Evolutionary conservation across 53 echinoderm and acorn worm genomes (phyloP).

Genomic region (Pentamera pediparva): DNA sequence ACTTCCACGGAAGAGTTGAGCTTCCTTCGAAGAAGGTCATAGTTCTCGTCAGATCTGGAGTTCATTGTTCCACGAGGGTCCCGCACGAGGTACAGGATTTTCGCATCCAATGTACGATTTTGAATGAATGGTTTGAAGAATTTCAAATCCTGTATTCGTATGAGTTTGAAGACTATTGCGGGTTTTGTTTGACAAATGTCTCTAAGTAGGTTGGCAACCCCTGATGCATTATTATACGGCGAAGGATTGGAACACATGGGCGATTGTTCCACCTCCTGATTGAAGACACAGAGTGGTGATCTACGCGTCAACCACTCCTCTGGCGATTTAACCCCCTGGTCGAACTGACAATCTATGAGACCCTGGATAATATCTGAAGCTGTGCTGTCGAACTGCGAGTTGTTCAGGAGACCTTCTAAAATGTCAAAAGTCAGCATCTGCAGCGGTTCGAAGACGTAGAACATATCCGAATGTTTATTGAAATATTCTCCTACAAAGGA

Average conservation of each 20-base stretch:
- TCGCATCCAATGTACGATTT: slow-evolving; percentile 35
- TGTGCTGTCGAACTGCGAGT: neutral
- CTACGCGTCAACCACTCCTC: slow-evolving; percentile 4
- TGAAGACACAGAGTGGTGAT: slow-evolving; percentile 12
- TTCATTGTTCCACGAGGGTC: slow-evolving; percentile 75
- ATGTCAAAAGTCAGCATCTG: slow-evolving; percentile 43
- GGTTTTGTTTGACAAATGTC: slow-evolving; percentile 13
- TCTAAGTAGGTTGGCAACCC: slow-evolving; percentile 18
- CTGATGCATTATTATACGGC: neutral
- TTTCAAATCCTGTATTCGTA: slow-evolving; percentile 52
- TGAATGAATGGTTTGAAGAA: slow-evolving; percentile 34
- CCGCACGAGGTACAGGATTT: slow-evolving; percentile 68
- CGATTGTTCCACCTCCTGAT: neutral
- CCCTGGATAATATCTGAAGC: slow-evolving; percentile 21
- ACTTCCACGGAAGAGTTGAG: slow-evolving; percentile 40
- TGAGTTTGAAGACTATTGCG: slow-evolving; percentile 58
- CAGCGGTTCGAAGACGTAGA: slow-evolving; percentile 74
- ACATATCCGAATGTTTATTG: slow-evolving; percentile 56
- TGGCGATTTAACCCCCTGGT: neutral
- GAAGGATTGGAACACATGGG: neutral
- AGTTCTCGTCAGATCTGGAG: slow-evolving; percentile 55
- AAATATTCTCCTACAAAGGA: slow-evolving; percentile 84
- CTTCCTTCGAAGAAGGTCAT: slow-evolving; percentile 50
- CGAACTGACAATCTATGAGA: slow-evolving; percentile 29
- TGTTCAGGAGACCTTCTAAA: slow-evolving; percentile 10